These are phyloP conservation scores for Bubalus kerabau DNA, from an alignment of 2,113 vertebrate genomes.

Conservation along the genomic window DNA sequence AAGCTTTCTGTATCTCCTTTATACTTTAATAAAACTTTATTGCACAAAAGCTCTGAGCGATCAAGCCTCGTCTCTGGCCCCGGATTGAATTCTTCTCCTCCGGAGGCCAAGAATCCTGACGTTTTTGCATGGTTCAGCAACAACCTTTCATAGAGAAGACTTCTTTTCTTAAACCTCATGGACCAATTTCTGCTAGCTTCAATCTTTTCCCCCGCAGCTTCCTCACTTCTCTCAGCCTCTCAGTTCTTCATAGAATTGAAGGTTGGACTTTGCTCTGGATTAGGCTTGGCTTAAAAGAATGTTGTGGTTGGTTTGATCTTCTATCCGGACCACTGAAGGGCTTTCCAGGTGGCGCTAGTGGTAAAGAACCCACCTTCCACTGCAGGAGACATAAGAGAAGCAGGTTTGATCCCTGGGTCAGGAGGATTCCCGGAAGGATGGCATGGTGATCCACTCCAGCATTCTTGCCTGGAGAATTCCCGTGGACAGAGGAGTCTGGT, in stretches of 20 bases:
- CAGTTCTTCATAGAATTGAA: not conserved
- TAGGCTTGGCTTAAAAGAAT: not conserved
- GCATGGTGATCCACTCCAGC: not conserved
- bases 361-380: not conserved
- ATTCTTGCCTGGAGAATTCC: not conserved
- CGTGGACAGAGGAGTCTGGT: not conserved
- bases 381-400: not conserved
- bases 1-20: too few species aligned
- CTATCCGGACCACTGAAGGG: not conserved
- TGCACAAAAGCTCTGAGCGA: too few species aligned
- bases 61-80: too few species aligned
- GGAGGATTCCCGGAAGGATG: not conserved
- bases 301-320: not conserved
- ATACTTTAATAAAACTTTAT: too few species aligned
- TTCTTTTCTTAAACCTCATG: not conserved
- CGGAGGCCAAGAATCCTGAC: too few species aligned
- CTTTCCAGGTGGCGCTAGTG: not conserved
- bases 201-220: rapidly evolving
- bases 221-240: not conserved
- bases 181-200: not conserved
- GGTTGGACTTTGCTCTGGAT: not conserved
- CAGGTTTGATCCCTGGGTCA: not conserved
- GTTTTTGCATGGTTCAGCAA: too few species aligned
- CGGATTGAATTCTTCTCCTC: too few species aligned
- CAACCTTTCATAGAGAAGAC: not conserved